These are phyloP conservation scores for Cassiopea xamachana DNA, from an alignment of 30 jellyfish, hydroid and myxozoan genomes.

Conservation along the genomic window DNA sequence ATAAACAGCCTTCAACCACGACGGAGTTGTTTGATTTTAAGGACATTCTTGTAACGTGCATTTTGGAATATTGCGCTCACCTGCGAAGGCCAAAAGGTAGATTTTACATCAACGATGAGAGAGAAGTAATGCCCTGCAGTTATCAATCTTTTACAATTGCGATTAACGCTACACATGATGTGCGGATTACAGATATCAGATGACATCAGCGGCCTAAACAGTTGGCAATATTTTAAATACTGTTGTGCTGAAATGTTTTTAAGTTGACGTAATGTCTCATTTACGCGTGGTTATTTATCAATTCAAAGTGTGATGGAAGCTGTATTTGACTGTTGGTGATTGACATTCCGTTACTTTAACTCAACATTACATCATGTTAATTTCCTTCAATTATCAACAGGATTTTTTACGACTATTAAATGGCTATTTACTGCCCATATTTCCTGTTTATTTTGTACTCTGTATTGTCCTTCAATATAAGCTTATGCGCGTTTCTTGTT, in stretches of 20 bases:
- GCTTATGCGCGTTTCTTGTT: too few relatives aligned
- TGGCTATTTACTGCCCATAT: too few relatives aligned
- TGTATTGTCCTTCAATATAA: too few relatives aligned
- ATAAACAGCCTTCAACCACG: neutral
- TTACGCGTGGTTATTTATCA: neutral
- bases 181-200: neutral
- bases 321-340: neutral
- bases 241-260: neutral
- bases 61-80: neutral
- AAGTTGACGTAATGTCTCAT: constrained; percentile 7
- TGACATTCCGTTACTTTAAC: constrained; percentile 7
- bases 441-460: too few relatives aligned
- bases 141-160: neutral
- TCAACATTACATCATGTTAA: neutral
- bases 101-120: neutral
- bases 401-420: too few relatives aligned
- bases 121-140: neutral
- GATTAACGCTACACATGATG: constrained; percentile 1
- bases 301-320: neutral
- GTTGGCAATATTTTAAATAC: neutral
- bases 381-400: neutral
- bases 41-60: too few relatives aligned
- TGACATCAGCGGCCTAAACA: constrained; percentile 11
- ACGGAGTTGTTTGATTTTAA: too few relatives aligned
- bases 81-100: neutral